Base-by-base conservation (phyloP, 2,113 vertebrate genomes). In the Chitala chitala region DNA sequence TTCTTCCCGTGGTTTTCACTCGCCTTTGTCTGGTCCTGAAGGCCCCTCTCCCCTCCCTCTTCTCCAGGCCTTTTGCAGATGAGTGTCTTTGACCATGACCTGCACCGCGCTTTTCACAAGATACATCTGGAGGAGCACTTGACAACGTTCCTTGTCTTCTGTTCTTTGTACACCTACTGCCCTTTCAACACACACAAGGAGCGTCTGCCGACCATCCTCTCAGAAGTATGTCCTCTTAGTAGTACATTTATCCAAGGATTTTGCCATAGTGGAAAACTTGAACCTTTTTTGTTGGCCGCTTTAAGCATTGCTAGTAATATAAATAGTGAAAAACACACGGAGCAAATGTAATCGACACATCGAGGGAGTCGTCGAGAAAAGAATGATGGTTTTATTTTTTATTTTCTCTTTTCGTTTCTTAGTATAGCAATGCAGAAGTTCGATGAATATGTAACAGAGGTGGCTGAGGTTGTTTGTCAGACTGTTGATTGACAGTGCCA, bases 51-150 rank as follows among this genome's bases (percentile, higher is more conserved):
- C 40, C 29, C 64, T 29, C 40, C 42, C 40, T 31, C 10, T 42
- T 66, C 24, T 31, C 42, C 46, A 42, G 64, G 40, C 64, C 38
- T 24, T 3, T 24, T 3, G 40, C n/a, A 13, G 42, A 17, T 46
- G 42, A 24, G 22, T 46, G 64, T 20, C 38, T 68, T 15, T 10
- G 46, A 38, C 40, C 40, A 12, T 66, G 63, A 44, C 63, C 36
- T 6, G 22, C n/a, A 26, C n/a, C 63, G 26, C n/a, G 15, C 36
- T 66, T 22, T 46, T 40, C 63, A 22, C 26, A 2, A 44, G 63
- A 66, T 66, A 63, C 33, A 40, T 40, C 63, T 66, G 36, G 40
- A 66, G 63, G 22, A 46, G 63, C n/a, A 44, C 63, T 66, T 66
- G 42, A 44, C 42, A 46, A 38, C 22, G 3, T 48, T 24, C 29